phyloP scores from a whole-genome alignment of 2,113 vertebrate genomes.

The Rostratula benghalensis region DNA sequence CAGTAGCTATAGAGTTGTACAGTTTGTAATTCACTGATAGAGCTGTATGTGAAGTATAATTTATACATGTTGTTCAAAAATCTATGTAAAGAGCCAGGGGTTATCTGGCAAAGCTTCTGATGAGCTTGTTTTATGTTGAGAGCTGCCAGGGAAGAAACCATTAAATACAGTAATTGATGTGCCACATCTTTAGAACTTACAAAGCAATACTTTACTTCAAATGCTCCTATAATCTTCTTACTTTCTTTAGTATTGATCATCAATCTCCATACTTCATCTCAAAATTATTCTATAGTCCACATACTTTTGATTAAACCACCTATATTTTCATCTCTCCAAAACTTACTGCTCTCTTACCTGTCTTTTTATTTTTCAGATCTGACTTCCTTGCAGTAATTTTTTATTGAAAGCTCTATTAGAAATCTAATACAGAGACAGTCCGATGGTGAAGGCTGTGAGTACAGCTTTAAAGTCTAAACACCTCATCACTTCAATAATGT shows the following conservation, averaged over 20 bases:
- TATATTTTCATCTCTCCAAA: not conserved
- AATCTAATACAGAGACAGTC: not conserved
- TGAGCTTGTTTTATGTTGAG: conserved; percentile 3
- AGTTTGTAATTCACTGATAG: not conserved
- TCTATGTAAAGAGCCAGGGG: conserved; percentile 2
- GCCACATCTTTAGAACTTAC: not conserved
- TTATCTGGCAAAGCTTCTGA: conserved; percentile 44
- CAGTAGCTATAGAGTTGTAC: not conserved
- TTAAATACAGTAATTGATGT: not conserved
- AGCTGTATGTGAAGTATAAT: not conserved
- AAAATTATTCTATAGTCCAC: not conserved
- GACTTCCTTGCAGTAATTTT: not conserved
- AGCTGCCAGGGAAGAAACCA: not conserved
- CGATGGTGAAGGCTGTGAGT: not conserved
- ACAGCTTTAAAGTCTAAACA: conserved; percentile 41
- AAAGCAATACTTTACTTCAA: not conserved
- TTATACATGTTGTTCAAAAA: conserved; percentile 3
- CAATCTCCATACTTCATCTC: not conserved
- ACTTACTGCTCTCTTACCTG: not conserved
- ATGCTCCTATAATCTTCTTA: not conserved
- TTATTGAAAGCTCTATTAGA: not conserved
- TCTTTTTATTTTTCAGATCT: not conserved
- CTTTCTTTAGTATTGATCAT: not conserved
- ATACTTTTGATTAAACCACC: not conserved
- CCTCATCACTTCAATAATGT: conserved; percentile 39